Conservation (phyloP, 2,888 invertebrate genomes). For the Tetramorium bicarinatum region DNA sequence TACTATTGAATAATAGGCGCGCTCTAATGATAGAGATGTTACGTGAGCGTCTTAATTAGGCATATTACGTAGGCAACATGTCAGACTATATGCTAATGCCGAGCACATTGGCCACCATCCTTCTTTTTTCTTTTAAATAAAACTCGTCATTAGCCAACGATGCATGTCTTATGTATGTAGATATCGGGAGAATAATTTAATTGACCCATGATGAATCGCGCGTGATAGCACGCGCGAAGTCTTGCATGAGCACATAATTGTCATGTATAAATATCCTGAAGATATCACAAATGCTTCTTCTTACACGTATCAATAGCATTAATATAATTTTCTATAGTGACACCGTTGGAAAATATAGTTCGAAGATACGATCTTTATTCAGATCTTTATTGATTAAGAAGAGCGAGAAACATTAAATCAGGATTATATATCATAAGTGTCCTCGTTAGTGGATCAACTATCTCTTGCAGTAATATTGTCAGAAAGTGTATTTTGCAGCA, state of each 20-base stretch:
- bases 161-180: background rate
- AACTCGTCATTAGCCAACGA: conserved; percentile 41
- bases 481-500: conserved; percentile 3
- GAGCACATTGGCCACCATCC: conserved; percentile 16
- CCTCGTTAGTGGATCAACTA: background rate
- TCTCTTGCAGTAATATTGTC: background rate
- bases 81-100: conserved; percentile 42
- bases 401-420: background rate
- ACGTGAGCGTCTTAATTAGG: conserved; percentile 51
- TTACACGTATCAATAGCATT: background rate
- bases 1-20: conserved; percentile 48
- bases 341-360: background rate
- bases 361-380: background rate
- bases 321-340: background rate
- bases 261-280: conserved; percentile 2
- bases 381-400: background rate
- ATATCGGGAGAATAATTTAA: conserved; percentile 42
- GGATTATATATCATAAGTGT: background rate
- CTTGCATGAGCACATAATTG: background rate
- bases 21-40: conserved; percentile 48
- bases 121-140: conserved; percentile 15
- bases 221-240: background rate
- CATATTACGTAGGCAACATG: conserved; percentile 43
- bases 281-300: background rate
- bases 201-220: conserved; percentile 14